Conservation (phyloP, 2,888 invertebrate genomes). For the Nemoura dubitans region DNA sequence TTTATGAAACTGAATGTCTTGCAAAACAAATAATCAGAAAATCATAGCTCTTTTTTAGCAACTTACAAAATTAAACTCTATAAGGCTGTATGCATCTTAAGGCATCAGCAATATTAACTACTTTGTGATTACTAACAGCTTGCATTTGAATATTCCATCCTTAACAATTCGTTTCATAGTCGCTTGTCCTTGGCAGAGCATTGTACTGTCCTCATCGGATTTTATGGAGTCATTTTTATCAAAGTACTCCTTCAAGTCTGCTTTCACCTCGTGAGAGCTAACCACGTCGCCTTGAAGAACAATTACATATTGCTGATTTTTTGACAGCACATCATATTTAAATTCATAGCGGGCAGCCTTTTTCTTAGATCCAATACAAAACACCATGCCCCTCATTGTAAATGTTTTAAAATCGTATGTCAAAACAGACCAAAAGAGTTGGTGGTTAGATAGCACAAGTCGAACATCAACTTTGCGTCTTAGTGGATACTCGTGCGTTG, state of each 20-base stretch:
- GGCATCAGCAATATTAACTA: background rate
- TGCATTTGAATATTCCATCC: background rate
- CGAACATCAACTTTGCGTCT: background rate
- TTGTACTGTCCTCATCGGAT: background rate
- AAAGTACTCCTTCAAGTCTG: constrained; percentile 4
- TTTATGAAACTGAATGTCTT: too few species aligned
- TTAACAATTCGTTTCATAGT: background rate
- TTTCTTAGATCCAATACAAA: constrained; percentile 26
- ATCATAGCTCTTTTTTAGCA: too few species aligned
- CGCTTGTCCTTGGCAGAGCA: background rate
- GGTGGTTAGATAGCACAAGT: background rate
- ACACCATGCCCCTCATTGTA: constrained; percentile 28
- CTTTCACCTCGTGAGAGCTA: constrained; percentile 13
- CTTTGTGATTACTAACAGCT: background rate
- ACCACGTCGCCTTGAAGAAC: background rate
- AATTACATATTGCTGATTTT: background rate
- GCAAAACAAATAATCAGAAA: too few species aligned
- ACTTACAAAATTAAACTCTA: too few species aligned
- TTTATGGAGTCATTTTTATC: background rate
- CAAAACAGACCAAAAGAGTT: constrained; percentile 1
- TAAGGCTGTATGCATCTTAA: too few species aligned
- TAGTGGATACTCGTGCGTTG: background rate
- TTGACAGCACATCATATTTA: background rate
- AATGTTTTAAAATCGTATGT: constrained; percentile 10
- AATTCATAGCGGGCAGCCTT: background rate